Evolutionary conservation across 2,113 vertebrate species (phyloP), one percentile per base, ranked within the genome.

Genomic region (Fregetta grallaria): DNA sequence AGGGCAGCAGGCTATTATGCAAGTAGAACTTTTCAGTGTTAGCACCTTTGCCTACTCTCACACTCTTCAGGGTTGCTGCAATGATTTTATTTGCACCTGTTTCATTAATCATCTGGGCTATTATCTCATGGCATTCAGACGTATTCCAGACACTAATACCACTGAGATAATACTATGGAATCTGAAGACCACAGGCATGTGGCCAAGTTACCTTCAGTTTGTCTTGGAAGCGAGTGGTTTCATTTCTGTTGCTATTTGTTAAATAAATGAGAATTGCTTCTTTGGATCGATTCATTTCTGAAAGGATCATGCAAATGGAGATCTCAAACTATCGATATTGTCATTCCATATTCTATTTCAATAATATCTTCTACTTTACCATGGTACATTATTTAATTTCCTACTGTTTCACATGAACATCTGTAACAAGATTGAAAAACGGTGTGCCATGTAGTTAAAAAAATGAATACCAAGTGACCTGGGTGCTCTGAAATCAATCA

Each of bases 131-230:
- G 97, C 96, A 77, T 97, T 98, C 85, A 97, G 98, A 80, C 32
- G 47, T 47, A 87, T 97, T 30, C 63, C 72, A 68, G 85, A 83
- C 36, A 97, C 50, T 21, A 80, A 84, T 47, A 94, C 95, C 86
- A 97, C 98, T 36, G 97, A 97, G 76, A 97, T 98, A 74, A 86
- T 96, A 74, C 86, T 96, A 72, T 97, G 80, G 94, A 98, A 84
- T 97, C 97, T 25, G 97, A 98, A 95, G 98, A 98, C n/a, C 97
- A 97, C 85, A 97, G 98, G 72, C 96, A 97, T 74, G 52, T 97
- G 56, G 95, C 92, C 44, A 97, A 91, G 63, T 96, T 98, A 79
- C 86, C 96, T 56, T 97, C 94, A 61, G 82, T 97, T 58, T 52
- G 70, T n/a, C 45, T 40, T 77, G 90, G 62, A 93, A 87, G 97